Base-by-base conservation (phyloP, 2,797 vertebrate genomes). In the Artibeus jamaicensis region DNA sequence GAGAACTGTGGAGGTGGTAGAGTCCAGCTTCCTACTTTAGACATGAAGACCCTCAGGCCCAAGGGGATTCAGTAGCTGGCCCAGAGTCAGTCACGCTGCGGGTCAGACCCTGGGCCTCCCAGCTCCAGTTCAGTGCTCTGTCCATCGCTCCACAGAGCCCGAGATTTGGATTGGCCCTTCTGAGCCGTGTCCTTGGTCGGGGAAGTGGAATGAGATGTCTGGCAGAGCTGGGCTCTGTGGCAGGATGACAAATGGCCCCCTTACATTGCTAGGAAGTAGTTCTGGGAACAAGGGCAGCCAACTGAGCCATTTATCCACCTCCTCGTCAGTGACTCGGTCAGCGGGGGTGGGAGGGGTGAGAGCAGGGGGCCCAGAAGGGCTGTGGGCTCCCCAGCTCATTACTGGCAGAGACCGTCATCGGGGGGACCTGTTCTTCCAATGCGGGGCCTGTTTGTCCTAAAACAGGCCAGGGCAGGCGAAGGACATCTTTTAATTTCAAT, bases 201-300 rank as follows among this genome's bases (percentile, higher is more conserved):
- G 37, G 81, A 85, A 68, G 90, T 50, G n/a, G 86, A 95, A 68
- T 76, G 92, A 94, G 92, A 79, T 67, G 76, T 94, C 92, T 95
- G 97, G 96, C 96, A 89, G 94, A 46, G 74, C 91, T 50, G 86
- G 67, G 83, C 46, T 62, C 82, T 8, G 50, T 94, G 96, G 92
- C 93, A 93, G 93, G 46, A 73, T 96, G 97, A 97, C 94, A 91
- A 79, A 97, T 73, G 70, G 57, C 46, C 57, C 97, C 50, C 57
- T 93, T n/a, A 65, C 86, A 44, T 79, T 89, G 95, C 96, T 93
- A 95, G 82, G 86, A 95, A 97, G 97, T 93, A 74, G 91, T 96
- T 97, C 96, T 96, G 96, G 97, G 96, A 96, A 90, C 42, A 82
- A 84, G 95, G 83, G 91, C 88, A 88, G 95, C 57, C 84, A 91